Conservation (phyloP, 1,140 invertebrate genomes). For the Parapsyche elsis region DNA sequence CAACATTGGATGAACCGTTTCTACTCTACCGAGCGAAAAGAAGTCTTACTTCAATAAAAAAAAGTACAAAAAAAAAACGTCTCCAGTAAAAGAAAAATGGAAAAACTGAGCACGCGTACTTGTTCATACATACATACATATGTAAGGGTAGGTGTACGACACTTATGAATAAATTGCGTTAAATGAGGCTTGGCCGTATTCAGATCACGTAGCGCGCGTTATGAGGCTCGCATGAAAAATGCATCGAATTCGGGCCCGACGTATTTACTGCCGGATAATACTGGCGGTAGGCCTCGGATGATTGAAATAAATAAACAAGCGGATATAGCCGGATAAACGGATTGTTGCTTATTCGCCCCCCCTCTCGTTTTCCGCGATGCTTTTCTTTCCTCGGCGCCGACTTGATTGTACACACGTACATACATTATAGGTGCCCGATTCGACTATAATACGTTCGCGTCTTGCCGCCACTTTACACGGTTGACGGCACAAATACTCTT, state of each 20-base stretch:
- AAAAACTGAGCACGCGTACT: too few species aligned
- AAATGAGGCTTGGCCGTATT: slow-evolving; percentile 39
- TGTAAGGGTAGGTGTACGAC: neutral
- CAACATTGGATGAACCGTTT: too few species aligned
- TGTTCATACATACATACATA: neutral
- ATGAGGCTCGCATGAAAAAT: slow-evolving; percentile 42
- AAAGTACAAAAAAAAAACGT: too few species aligned
- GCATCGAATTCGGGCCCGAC: neutral
- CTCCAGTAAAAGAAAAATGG: too few species aligned
- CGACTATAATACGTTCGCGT: too few species aligned
- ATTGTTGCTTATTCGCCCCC: slow-evolving; percentile 17
- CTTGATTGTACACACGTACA: neutral
- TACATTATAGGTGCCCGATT: neutral
- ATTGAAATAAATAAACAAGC: slow-evolving; percentile 32
- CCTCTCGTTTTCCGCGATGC: neutral
- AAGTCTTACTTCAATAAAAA: too few species aligned
- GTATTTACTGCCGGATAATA: slow-evolving; percentile 24
- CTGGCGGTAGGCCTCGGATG: neutral
- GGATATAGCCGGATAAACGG: neutral
- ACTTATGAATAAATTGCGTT: slow-evolving; percentile 46
- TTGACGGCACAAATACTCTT: too few species aligned
- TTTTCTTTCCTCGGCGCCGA: neutral
- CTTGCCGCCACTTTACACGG: too few species aligned
- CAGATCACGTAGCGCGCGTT: slow-evolving; percentile 36
- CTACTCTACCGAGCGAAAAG: too few species aligned